phyloP scores from a whole-genome alignment of 1,140 invertebrate genomes.

The Hermetia illucens region DNA sequence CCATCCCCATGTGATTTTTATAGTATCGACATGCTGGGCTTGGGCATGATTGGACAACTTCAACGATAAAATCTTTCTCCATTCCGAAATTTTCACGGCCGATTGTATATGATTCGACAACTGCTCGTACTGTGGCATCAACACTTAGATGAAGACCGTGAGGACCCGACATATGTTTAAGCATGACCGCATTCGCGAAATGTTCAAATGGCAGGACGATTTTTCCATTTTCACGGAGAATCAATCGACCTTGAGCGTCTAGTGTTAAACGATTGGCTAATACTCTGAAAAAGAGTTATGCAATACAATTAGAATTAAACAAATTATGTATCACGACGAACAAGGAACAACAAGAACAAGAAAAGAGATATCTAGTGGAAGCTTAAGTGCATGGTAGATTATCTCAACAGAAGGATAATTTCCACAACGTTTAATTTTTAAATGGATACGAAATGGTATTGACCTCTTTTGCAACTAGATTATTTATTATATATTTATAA shows the following conservation, averaged over 20 bases:
- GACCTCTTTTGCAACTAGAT: too few species aligned
- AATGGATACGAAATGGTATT: too few species aligned
- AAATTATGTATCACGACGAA: background rate
- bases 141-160: slow-evolving; percentile 67
- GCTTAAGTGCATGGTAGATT: too few species aligned
- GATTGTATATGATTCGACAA: slow-evolving; percentile 73
- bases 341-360: slow-evolving; percentile 2
- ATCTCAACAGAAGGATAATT: too few species aligned
- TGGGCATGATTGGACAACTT: slow-evolving; percentile 74
- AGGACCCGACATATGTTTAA: slow-evolving; percentile 76
- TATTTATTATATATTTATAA: too few species aligned
- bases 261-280: slow-evolving; percentile 66
- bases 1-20: slow-evolving; percentile 67
- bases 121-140: slow-evolving; percentile 64
- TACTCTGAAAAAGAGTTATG: slow-evolving; percentile 44
- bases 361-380: too few species aligned
- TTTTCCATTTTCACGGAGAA: slow-evolving; percentile 70
- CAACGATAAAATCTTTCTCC: slow-evolving; percentile 78
- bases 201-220: slow-evolving; percentile 77
- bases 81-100: slow-evolving; percentile 74
- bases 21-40: slow-evolving; percentile 73
- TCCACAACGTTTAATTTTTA: too few species aligned
- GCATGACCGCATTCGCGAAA: slow-evolving; percentile 77
- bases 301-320: background rate
- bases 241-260: slow-evolving; percentile 65